These are phyloP conservation scores for Drosophila vallismaia DNA, from an alignment of 2,888 invertebrate genomes.

Conservation along the genomic window DNA sequence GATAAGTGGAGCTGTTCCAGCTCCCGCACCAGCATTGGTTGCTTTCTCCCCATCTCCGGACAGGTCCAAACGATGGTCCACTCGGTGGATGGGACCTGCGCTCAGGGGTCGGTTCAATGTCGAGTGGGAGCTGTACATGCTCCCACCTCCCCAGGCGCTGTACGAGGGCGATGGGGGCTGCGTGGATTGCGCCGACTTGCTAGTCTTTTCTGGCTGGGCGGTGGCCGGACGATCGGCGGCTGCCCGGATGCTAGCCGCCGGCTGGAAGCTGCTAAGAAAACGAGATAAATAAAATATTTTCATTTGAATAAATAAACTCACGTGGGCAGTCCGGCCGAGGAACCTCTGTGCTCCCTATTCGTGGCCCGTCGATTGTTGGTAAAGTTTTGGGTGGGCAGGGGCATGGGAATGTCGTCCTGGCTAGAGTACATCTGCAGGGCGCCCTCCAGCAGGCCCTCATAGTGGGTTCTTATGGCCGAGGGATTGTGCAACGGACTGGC, in stretches of 20 bases:
- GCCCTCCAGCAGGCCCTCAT: slow-evolving; percentile 83
- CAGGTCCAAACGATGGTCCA: slow-evolving; percentile 77
- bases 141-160: slow-evolving; percentile 85
- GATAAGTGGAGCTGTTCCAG: slow-evolving; percentile 93
- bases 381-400: slow-evolving; percentile 80
- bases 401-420: slow-evolving; percentile 82
- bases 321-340: slow-evolving; percentile 82
- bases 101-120: slow-evolving; percentile 86
- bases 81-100: slow-evolving; percentile 87
- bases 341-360: slow-evolving; percentile 82
- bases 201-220: slow-evolving; percentile 81
- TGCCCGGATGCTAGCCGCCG: slow-evolving; percentile 64
- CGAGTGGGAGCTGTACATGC: slow-evolving; percentile 85
- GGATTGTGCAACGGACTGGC: slow-evolving; percentile 82
- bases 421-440: slow-evolving; percentile 84
- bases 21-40: slow-evolving; percentile 76
- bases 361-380: slow-evolving; percentile 76
- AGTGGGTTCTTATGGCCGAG: slow-evolving; percentile 82
- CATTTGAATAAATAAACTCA: slow-evolving; percentile 34
- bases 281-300: background rate
- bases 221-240: slow-evolving; percentile 81
- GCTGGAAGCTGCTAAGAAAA: slow-evolving; percentile 55
- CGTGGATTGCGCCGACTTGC: slow-evolving; percentile 81
- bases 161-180: slow-evolving; percentile 84
- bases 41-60: slow-evolving; percentile 58